phyloP scores from a whole-genome alignment of 2,888 invertebrate genomes.

The Thymelicus acteon region DNA sequence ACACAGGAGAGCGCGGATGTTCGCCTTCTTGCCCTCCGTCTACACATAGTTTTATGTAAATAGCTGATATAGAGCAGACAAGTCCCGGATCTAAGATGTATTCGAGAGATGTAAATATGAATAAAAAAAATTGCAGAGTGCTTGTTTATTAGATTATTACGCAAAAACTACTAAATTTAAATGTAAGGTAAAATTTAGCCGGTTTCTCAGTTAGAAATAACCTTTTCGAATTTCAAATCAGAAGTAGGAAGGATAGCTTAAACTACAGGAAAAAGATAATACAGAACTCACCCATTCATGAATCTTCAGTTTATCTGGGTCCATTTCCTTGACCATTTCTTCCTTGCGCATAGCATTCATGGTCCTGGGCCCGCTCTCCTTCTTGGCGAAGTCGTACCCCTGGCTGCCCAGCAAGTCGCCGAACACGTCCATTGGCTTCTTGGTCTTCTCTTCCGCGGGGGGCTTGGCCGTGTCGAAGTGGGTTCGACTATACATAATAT shows the following conservation, averaged over 20 bases:
- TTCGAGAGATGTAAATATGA: too few species aligned
- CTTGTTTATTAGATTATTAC: too few species aligned
- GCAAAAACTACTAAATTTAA: too few species aligned
- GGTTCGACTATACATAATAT: constrained; percentile 83
- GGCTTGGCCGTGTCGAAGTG: constrained; percentile 87
- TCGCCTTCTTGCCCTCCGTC: constrained; percentile 98
- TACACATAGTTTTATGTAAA: constrained; percentile 58
- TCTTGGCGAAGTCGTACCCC: constrained; percentile 93
- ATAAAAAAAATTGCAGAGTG: too few species aligned
- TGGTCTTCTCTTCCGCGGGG: constrained; percentile 70
- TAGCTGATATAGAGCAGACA: too few species aligned
- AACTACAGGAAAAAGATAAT: neutral
- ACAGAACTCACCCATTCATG: constrained; percentile 88
- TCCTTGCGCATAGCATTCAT: constrained; percentile 97
- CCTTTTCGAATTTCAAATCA: too few species aligned
- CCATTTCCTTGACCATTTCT: constrained; percentile 93
- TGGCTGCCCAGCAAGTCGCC: constrained; percentile 96
- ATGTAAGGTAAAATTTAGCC: too few species aligned
- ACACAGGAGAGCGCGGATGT: constrained; percentile 97
- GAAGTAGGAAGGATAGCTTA: too few species aligned
- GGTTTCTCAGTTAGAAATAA: too few species aligned
- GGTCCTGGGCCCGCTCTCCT: constrained; percentile 91
- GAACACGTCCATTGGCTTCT: constrained; percentile 90
- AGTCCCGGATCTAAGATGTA: too few species aligned
- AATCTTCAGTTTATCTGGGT: constrained; percentile 94